phyloP scores from a whole-genome alignment of 2,797 vertebrate genomes.

The Triplophysa bombifrons region DNA sequence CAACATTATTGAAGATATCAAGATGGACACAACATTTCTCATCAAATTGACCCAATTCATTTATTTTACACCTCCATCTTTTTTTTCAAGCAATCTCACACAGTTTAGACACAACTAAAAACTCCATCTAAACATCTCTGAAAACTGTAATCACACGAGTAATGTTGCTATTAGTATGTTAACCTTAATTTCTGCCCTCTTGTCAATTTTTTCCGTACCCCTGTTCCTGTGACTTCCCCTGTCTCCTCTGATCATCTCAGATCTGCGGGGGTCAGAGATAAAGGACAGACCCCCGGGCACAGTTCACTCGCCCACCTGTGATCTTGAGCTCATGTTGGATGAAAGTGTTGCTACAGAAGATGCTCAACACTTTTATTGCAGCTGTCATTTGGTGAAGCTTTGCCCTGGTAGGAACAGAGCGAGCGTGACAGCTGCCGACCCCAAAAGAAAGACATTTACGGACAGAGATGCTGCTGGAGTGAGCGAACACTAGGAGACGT shows the following conservation, averaged over 20 bases:
- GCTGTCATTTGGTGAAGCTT: constrained; percentile 28
- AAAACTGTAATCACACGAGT: no score
- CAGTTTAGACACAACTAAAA: no score
- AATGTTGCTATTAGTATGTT: no score
- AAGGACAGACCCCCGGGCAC: constrained; percentile 3
- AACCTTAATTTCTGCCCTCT: no score
- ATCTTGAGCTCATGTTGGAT: constrained; percentile 12
- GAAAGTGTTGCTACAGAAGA: constrained; percentile 22
- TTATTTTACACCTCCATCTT: no score
- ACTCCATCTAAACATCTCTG: no score
- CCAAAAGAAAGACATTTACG: constrained; percentile 1
- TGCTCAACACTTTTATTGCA: constrained; percentile 19
- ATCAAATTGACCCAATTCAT: no score
- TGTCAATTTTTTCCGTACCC: background rate
- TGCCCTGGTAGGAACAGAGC: background rate
- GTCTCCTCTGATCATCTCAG: constrained; percentile 16
- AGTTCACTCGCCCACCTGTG: background rate
- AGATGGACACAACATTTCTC: no score
- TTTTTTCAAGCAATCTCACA: no score
- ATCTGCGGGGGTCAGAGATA: constrained; percentile 3
- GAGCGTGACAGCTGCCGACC: constrained; percentile 16
- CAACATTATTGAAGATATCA: no score
- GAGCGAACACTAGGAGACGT: background rate
- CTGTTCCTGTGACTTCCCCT: background rate
- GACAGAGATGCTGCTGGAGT: constrained; percentile 4